A percentile compares a stretch with the other conserved stretches of the same genome.
Evolutionary conservation across 2,888 invertebrate genomes (phyloP).

Genomic region (Horisme vitalbata): DNA sequence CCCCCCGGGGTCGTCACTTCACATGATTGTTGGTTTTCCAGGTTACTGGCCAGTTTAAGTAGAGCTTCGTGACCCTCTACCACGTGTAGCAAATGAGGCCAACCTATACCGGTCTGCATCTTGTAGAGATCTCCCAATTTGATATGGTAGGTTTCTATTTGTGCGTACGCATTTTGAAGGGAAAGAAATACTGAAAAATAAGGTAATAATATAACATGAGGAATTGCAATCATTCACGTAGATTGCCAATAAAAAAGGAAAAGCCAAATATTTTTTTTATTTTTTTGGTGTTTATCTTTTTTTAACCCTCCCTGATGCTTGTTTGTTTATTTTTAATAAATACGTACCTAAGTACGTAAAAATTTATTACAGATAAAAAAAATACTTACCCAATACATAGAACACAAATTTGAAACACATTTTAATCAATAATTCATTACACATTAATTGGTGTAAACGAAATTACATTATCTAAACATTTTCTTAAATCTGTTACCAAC

Average conservation of each 20-base stretch:
- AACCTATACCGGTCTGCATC: constrained; percentile 65
- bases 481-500: too few species aligned
- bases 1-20: constrained; percentile 56
- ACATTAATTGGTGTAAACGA: too few species aligned
- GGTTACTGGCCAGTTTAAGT: constrained; percentile 47
- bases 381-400: too few species aligned
- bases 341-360: too few species aligned
- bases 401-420: too few species aligned
- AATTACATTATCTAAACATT: too few species aligned
- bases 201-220: not conserved
- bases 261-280: not conserved
- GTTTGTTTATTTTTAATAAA: too few species aligned
- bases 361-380: too few species aligned
- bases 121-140: constrained; percentile 50
- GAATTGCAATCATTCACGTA: not conserved
- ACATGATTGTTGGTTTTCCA: constrained; percentile 53
- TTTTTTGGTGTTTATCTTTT: too few species aligned
- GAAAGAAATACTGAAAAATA: constrained; percentile 24
- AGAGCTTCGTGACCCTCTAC: constrained; percentile 62
- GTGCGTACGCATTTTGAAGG: constrained; percentile 30
- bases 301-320: too few species aligned
- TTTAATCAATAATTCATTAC: too few species aligned
- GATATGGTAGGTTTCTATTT: constrained; percentile 40
- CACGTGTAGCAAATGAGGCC: constrained; percentile 58
- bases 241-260: not conserved